A percentile compares a stretch with the other conserved stretches of the same genome.
These are phyloP conservation scores for Mastacembelus armatus DNA, from an alignment of 2,797 vertebrate species.

Conservation along the genomic window DNA sequence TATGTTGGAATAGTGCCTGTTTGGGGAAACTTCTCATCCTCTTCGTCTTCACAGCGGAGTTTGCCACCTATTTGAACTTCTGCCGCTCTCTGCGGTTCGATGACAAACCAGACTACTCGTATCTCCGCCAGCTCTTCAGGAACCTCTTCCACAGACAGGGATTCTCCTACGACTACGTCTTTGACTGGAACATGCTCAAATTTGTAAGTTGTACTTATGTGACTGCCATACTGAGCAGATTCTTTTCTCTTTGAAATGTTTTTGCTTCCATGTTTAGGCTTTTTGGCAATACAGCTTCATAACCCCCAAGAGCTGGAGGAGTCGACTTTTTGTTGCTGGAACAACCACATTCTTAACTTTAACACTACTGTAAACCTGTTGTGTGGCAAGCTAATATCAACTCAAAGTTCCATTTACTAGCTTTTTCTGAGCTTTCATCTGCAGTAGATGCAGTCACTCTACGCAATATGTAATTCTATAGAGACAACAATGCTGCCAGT, in stretches of 20 bases:
- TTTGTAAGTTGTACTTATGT: conserved; percentile 89
- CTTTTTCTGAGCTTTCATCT: not conserved
- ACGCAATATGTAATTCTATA: too few relatives aligned
- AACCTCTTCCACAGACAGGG: conserved; percentile 97
- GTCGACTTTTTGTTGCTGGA: not conserved
- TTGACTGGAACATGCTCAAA: conserved; percentile 99
- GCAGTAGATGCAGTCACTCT: not conserved
- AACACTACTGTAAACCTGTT: not conserved
- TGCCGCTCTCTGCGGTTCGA: conserved; percentile 97
- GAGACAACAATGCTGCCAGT: too few relatives aligned
- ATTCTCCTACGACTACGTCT: conserved; percentile 98
- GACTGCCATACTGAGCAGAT: not conserved
- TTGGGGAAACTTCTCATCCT: not conserved
- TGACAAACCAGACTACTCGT: conserved; percentile 97
- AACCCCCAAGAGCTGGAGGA: too few relatives aligned
- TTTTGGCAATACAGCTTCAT: too few relatives aligned
- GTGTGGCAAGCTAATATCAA: too few relatives aligned
- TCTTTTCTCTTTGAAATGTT: not conserved
- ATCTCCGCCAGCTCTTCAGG: conserved; percentile 95
- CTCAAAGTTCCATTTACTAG: not conserved
- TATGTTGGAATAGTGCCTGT: not conserved
- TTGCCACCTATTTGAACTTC: conserved; percentile 98
- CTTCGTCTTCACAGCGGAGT: conserved; percentile 86
- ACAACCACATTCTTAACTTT: not conserved
- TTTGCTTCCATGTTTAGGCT: too few relatives aligned